Base-by-base conservation (phyloP, 2,797 vertebrate species). In the Gastrophryne carolinensis region DNA sequence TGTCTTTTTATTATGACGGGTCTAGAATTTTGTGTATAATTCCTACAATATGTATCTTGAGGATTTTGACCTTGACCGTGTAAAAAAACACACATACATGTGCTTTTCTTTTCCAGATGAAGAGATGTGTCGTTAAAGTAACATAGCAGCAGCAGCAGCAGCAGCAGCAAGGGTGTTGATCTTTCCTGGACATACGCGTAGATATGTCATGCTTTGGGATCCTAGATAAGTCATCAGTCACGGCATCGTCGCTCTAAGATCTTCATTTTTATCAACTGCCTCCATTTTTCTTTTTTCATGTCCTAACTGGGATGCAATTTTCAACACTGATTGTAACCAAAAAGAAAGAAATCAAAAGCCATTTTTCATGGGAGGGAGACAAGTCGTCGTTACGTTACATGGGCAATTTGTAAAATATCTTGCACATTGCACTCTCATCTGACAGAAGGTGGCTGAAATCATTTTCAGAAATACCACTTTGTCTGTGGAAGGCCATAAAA, bases 21-120 rank as follows among this genome's bases (percentile, higher is more conserved):
- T n/a, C n/a, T n/a, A n/a, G n/a, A n/a, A n/a, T n/a, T n/a, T n/a
- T n/a, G n/a, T n/a, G n/a, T n/a, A n/a, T n/a, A n/a, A n/a, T n/a
- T n/a, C n/a, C n/a, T n/a, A n/a, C n/a, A n/a, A 26, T 54, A 34
- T 37, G 27, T 15, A 29, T 67, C 71, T 30, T 56, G n/a, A 39
- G 50, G 34, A n/a, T 30, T 78, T 72, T 78, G 75, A 78, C 75
- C 75, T 78, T 78, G 75, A 61, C 19, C 17, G n/a, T 34, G 49
- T 19, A 47, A 57, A 58, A 35, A 52, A 57, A 66, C 27, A 58
- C 47, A 5, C 26, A 17, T 58, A 21, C 69, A 41, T 50, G n/a
- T n/a, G n/a, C 35, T 23, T 26, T 37, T 44, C 8, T 35, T 71
- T 57, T 50, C 15, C 72, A 78, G 75, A 78, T 78, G 23, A 74